These are phyloP conservation scores for Helicoverpa armigera DNA, from an alignment of 1,140 invertebrate species.

Conservation along the genomic window DNA sequence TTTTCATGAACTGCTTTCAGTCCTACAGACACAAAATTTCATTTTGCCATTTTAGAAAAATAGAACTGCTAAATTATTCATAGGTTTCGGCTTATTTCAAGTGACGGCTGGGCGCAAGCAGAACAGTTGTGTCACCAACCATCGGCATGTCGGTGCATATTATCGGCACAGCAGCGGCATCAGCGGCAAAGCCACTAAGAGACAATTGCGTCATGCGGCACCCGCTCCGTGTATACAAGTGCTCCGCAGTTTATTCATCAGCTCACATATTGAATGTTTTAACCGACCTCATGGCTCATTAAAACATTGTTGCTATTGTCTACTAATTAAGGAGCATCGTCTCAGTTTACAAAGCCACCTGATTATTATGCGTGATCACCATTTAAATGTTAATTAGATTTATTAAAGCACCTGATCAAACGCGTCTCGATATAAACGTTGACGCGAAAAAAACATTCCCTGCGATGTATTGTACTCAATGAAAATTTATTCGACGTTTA, in stretches of 20 bases:
- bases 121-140: slow-evolving; percentile 19
- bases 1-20: too few relatives aligned
- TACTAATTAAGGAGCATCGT: slow-evolving; percentile 79
- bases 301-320: slow-evolving; percentile 76
- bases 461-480: slow-evolving; percentile 50
- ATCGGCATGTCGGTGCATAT: slow-evolving; percentile 13
- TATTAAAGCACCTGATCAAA: slow-evolving; percentile 81
- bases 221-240: slow-evolving; percentile 72
- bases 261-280: slow-evolving; percentile 62
- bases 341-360: slow-evolving; percentile 78
- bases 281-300: slow-evolving; percentile 72
- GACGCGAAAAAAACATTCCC: slow-evolving; percentile 58
- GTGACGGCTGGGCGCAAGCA: background rate
- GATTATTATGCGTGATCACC: slow-evolving; percentile 84
- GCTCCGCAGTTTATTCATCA: slow-evolving; percentile 61
- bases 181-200: background rate
- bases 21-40: too few relatives aligned
- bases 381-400: slow-evolving; percentile 86
- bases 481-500: slow-evolving; percentile 51
- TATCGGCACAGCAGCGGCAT: background rate
- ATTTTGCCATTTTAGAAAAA: too few relatives aligned
- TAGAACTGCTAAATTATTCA: background rate
- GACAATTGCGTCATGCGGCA: slow-evolving; percentile 62
- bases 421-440: slow-evolving; percentile 57
- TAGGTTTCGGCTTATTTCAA: slow-evolving; percentile 3